Conservation (phyloP, 2,888 invertebrate genomes). For the Tineola bisselliella region DNA sequence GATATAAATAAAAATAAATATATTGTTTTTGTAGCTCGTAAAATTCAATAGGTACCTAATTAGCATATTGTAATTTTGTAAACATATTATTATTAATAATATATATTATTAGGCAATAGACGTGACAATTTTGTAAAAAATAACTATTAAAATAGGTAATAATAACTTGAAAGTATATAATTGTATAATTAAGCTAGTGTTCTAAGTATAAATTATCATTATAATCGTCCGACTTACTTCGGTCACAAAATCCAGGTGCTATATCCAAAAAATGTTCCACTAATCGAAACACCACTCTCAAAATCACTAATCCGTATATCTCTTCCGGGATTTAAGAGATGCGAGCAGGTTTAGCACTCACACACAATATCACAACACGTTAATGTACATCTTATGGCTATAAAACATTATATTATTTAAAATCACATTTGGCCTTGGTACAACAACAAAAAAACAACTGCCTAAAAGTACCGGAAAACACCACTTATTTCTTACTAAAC, state of each 20-base stretch:
- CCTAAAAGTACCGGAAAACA: conserved; percentile 10
- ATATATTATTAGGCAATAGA: not conserved
- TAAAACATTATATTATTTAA: not conserved
- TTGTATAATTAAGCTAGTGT: no score
- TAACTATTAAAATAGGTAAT: not conserved
- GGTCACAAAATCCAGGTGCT: not conserved
- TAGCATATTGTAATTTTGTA: not conserved
- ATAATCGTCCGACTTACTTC: no score
- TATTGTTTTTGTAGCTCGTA: not conserved
- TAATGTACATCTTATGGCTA: not conserved
- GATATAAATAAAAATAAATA: not conserved
- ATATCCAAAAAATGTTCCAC: not conserved
- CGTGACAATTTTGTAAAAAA: not conserved
- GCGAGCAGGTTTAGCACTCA: not conserved
- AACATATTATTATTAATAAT: not conserved
- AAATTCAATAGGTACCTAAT: not conserved
- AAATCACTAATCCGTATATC: not conserved
- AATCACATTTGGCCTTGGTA: conserved; percentile 8
- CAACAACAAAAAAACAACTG: not conserved
- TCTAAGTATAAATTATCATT: no score
- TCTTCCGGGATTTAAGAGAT: not conserved
- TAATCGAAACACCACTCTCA: not conserved
- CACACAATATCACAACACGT: not conserved
- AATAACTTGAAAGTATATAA: no score
- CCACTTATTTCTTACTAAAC: not conserved